Evolutionary conservation across 2,888 invertebrate genomes (phyloP).

Genomic region (Monopis laevigella): DNA sequence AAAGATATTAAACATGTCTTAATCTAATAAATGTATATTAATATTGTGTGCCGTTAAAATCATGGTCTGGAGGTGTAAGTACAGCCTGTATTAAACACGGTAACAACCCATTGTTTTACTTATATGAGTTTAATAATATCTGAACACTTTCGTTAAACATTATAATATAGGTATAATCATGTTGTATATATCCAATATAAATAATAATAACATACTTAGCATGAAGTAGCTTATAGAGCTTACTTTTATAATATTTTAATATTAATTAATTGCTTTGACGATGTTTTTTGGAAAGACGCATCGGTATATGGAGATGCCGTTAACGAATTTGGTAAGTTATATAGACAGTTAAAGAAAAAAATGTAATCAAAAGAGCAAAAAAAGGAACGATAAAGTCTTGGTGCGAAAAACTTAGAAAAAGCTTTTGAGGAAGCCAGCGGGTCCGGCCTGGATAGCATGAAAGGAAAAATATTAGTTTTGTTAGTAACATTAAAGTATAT

Average conservation of each 20-base stretch:
- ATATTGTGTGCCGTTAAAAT: conserved; percentile 16
- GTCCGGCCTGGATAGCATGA: conserved; percentile 77
- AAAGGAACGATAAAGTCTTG: conserved; percentile 66
- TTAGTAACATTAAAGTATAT: conserved; percentile 23
- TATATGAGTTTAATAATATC: conserved; percentile 34
- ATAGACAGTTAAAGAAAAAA: conserved; percentile 44
- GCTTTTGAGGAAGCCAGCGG: conserved; percentile 94
- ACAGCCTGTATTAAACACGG: not conserved
- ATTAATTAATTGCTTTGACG: not conserved
- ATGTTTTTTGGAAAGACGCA: conserved; percentile 36
- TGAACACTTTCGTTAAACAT: conserved; percentile 51
- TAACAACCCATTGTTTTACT: conserved; percentile 1
- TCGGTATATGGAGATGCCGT: conserved; percentile 38
- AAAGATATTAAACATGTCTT: conserved; percentile 51
- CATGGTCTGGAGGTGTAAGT: no score
- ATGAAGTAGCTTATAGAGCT: conserved; percentile 49
- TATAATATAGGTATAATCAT: not conserved
- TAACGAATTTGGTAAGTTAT: conserved; percentile 35
- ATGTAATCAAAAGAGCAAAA: conserved; percentile 56
- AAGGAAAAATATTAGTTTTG: conserved; percentile 36
- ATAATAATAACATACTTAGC: conserved; percentile 40
- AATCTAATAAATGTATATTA: conserved; percentile 56
- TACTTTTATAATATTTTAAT: conserved; percentile 32
- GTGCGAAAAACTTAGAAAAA: conserved; percentile 82
- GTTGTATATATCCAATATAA: conserved; percentile 47